A percentile compares a stretch with the other conserved stretches of the same genome.
Conservation (phyloP, 1,140 invertebrate species). For the Anastrepha ludens region DNA sequence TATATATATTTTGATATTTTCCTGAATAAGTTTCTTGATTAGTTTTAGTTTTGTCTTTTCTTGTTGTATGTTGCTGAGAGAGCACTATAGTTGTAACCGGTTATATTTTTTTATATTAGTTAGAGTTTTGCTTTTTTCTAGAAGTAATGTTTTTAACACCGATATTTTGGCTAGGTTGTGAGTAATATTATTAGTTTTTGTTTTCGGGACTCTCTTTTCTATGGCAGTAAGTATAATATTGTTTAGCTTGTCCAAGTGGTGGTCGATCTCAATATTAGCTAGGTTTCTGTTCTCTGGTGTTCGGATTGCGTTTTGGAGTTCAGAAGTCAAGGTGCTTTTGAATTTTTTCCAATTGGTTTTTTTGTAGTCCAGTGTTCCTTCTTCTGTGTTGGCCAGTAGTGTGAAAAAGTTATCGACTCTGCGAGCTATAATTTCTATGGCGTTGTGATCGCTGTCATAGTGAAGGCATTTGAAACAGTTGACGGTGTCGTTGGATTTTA, state of each 20-base stretch:
- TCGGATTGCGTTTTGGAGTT: background rate
- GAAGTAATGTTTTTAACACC: background rate
- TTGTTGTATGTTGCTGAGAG: background rate
- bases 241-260: slow-evolving; percentile 35
- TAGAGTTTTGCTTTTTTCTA: slow-evolving; percentile 14
- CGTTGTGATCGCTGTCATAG: slow-evolving; percentile 31
- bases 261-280: slow-evolving; percentile 29
- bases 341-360: slow-evolving; percentile 33
- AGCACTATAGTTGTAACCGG: background rate
- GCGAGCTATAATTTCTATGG: background rate
- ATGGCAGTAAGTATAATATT: slow-evolving; percentile 25
- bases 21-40: slow-evolving; percentile 40
- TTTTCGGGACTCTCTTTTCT: slow-evolving; percentile 7
- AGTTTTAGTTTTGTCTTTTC: slow-evolving; percentile 30
- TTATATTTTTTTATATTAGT: slow-evolving; percentile 44
- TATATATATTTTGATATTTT: slow-evolving; percentile 28
- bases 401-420: background rate
- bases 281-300: slow-evolving; percentile 35
- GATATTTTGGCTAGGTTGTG: background rate
- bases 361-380: background rate
- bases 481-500: background rate
- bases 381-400: background rate
- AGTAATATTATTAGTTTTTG: background rate
- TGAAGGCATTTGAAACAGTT: slow-evolving; percentile 11
- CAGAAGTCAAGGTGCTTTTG: background rate